Percentiles rank a stretch among this genome's conserved stretches.
Conservation (phyloP, 92 coral and sea anemone genomes). For the Parazoanthus darwini region DNA sequence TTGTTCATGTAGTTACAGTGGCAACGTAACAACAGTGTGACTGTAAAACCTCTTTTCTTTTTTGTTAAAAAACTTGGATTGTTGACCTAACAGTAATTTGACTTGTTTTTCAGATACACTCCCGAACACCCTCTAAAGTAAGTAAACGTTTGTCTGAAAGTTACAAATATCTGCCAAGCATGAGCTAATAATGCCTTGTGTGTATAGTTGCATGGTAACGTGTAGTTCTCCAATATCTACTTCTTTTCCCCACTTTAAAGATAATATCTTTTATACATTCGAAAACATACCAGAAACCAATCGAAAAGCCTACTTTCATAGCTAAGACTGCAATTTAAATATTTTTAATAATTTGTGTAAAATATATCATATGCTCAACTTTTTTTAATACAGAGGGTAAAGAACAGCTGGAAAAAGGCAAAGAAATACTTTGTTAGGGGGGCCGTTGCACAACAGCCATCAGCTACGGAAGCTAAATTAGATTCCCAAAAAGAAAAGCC, state of each 20-base stretch:
- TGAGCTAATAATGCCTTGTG: too few species aligned
- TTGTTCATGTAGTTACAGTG: too few species aligned
- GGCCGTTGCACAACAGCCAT: background rate
- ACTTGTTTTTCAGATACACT: conserved; percentile 4
- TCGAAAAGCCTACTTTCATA: too few species aligned
- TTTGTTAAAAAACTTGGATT: background rate
- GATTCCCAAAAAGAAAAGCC: conserved; percentile 22
- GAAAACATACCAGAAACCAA: background rate
- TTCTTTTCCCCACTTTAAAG: too few species aligned
- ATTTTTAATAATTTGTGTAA: too few species aligned
- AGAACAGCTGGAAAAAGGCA: conserved; percentile 27
- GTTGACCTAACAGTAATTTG: background rate
- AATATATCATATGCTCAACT: background rate
- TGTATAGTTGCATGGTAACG: too few species aligned
- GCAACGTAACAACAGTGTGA: background rate
- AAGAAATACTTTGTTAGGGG: background rate
- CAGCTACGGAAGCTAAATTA: background rate
- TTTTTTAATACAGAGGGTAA: background rate
- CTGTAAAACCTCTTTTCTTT: background rate
- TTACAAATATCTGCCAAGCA: background rate
- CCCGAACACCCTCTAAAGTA: conserved; percentile 14
- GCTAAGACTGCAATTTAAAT: too few species aligned
- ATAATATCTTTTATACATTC: too few species aligned
- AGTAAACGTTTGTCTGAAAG: background rate
- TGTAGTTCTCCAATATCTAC: too few species aligned